Evolutionary conservation across 2,797 vertebrate species (phyloP).

Genomic region (Melopsittacus undulatus): DNA sequence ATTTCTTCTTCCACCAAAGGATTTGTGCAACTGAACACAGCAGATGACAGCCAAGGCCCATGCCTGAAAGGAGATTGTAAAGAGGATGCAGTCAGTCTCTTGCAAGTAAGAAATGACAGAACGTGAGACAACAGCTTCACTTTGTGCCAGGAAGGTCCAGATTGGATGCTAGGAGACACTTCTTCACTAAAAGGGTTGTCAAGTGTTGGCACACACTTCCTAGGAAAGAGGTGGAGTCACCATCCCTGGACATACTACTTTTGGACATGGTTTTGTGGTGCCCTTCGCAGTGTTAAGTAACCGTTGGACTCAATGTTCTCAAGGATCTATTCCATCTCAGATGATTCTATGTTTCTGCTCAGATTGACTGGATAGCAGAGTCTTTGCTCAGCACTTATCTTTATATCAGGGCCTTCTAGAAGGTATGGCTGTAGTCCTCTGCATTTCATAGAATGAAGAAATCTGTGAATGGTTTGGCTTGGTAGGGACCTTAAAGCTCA

Average conservation of each 20-base stretch:
- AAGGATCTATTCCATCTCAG: neutral
- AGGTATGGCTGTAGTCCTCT: too few relatives aligned
- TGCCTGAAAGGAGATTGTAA: too few relatives aligned
- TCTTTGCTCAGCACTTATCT: neutral
- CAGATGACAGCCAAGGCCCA: neutral
- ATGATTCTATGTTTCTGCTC: neutral
- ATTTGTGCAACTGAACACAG: neutral
- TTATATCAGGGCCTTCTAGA: neutral
- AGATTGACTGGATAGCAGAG: neutral
- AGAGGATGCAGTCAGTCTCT: too few relatives aligned
- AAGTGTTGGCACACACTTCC: neutral
- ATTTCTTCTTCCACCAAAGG: too few relatives aligned
- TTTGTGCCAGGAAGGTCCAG: neutral
- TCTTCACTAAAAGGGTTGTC: neutral
- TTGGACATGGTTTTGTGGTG: neutral
- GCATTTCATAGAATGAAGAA: too few relatives aligned
- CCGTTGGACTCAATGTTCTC: accelerated
- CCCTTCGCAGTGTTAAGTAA: neutral
- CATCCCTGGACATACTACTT: neutral
- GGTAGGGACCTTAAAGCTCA: too few relatives aligned
- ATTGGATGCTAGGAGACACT: neutral
- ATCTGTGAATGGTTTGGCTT: too few relatives aligned
- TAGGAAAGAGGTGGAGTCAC: neutral
- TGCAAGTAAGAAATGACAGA: neutral
- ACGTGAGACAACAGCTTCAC: neutral